Conservation (phyloP, 1,140 invertebrate species). For the Drosophila tristis region DNA sequence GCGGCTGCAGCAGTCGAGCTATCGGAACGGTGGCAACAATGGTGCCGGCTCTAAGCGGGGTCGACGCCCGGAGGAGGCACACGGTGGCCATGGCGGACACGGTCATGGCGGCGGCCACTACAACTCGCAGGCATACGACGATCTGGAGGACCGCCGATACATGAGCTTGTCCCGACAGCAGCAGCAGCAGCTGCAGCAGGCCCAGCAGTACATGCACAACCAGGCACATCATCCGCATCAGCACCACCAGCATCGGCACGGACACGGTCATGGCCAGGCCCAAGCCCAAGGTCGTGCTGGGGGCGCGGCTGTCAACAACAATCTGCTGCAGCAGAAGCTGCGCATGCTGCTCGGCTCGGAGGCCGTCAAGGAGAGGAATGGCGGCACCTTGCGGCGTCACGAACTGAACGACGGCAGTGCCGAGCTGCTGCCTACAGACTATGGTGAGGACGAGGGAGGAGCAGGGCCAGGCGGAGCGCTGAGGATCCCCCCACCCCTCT, state of each 20-base stretch:
- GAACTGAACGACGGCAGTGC: conserved; percentile 45
- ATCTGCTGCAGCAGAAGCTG: conserved; percentile 91
- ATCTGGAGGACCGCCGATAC: conserved; percentile 69
- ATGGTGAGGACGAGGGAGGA: conserved; percentile 57
- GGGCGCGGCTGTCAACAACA: conserved; percentile 81
- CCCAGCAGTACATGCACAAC: conserved; percentile 84
- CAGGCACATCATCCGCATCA: conserved; percentile 69
- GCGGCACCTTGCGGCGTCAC: conserved; percentile 47
- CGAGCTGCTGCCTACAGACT: conserved; percentile 55
- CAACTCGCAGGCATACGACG: conserved; percentile 46
- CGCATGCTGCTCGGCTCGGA: conserved; percentile 90
- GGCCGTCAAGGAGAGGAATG: conserved; percentile 48
- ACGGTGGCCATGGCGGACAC: conserved; percentile 8
- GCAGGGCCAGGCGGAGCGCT: conserved; percentile 51
- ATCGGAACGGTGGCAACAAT: conserved; percentile 39
- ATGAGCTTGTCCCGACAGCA: conserved; percentile 74
- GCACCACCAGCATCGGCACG: conserved; percentile 39
- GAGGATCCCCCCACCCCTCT: conserved; percentile 78
- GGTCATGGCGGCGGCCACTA: conserved; percentile 33
- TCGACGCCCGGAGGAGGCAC: conserved; percentile 57
- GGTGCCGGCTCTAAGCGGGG: conserved; percentile 46
- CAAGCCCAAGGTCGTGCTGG: conserved; percentile 60
- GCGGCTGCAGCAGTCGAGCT: conserved; percentile 64
- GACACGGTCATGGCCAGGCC: conserved; percentile 72
- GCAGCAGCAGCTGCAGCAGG: conserved; percentile 59